These are phyloP conservation scores for Ormyrus rosae DNA, from an alignment of 2,888 invertebrate species.

Conservation along the genomic window DNA sequence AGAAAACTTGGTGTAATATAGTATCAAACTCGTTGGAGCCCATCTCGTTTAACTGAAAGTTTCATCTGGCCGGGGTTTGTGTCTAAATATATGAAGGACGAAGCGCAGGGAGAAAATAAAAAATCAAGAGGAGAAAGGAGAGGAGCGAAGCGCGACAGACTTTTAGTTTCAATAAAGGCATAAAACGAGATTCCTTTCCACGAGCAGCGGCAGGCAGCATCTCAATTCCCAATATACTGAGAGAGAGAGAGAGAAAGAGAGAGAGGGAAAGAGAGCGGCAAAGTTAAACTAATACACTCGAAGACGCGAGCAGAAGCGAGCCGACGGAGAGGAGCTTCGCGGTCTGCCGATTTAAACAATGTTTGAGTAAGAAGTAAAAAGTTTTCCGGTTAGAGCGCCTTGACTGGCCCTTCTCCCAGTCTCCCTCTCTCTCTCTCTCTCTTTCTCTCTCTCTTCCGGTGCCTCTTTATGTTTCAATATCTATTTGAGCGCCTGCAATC, in stretches of 20 bases:
- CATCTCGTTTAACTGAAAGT: no score
- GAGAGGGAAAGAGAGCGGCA: constrained; percentile 1
- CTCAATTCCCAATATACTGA: no score
- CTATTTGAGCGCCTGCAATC: constrained; percentile 40
- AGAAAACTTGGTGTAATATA: no score
- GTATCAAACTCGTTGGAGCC: no score
- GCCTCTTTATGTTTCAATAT: constrained; percentile 47
- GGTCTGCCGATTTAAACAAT: constrained; percentile 52
- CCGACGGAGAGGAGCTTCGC: constrained; percentile 1
- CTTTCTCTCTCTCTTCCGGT: constrained; percentile 4
- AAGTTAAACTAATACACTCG: constrained; percentile 53
- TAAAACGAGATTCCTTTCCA: constrained; percentile 41
- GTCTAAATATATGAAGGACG: not conserved
- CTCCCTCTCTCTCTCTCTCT: no score
- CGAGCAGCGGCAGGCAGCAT: not conserved
- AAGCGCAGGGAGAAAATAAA: not conserved
- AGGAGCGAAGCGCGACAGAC: constrained; percentile 15
- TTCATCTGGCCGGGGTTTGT: no score
- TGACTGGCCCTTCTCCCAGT: not conserved
- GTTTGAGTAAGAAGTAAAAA: constrained; percentile 53
- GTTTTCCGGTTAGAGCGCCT: constrained; percentile 28
- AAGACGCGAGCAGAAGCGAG: constrained; percentile 16
- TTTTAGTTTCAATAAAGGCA: constrained; percentile 44
- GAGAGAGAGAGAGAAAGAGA: constrained; percentile 9
- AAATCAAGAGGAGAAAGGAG: not conserved